Base-by-base conservation (phyloP, 2,113 vertebrate genomes). In the Halichoeres trimaculatus region DNA sequence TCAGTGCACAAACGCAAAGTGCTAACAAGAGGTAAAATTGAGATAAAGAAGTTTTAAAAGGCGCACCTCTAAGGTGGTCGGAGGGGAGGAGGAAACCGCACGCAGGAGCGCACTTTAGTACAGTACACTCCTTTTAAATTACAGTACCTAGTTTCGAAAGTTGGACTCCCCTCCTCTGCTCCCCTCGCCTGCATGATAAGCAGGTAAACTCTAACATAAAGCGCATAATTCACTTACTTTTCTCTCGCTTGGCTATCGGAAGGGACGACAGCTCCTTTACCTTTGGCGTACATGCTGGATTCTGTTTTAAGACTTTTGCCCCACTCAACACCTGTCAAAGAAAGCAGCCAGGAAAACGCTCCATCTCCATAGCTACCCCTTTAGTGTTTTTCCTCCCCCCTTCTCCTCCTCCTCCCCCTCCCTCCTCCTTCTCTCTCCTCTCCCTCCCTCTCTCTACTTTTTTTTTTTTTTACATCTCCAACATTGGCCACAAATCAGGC, bases 171-270 rank as follows among this genome's bases (percentile, higher is more conserved):
- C 90, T 88, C 66, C 75, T 71, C 76, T 74, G 30, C 47, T 64
- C 65, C 68, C 71, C 68, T 60, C 83, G 45, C 62, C 68, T 8
- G 67, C 68, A 73, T 47, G 51, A 74, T 62, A 80, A 78, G 74
- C 89, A 89, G 83, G 89, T 87, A 85, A 85, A 88, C 51, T 86
- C 51, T 51, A 12, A 74, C 63, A 84, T 70, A 58, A 14, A 61
- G 80, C 69, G 69, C 65, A 67, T 20, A 80, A 81, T 88, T 69
- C 89, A 95, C 96, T 97, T 95, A 97, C 96, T 97, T 98, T 94
- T 97, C 96, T 84, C 96, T 93, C 74, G 96, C 96, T 89, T 97
- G 96, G 90, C 93, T 95, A 92, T 98, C 96, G 83, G 96, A 98
- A 88, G 96, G 96, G 90, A 96, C 96, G 63, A 93, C 94, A 82